Conservation (phyloP, 2,113 vertebrate genomes). For the cat (Felis catus) region DNA sequence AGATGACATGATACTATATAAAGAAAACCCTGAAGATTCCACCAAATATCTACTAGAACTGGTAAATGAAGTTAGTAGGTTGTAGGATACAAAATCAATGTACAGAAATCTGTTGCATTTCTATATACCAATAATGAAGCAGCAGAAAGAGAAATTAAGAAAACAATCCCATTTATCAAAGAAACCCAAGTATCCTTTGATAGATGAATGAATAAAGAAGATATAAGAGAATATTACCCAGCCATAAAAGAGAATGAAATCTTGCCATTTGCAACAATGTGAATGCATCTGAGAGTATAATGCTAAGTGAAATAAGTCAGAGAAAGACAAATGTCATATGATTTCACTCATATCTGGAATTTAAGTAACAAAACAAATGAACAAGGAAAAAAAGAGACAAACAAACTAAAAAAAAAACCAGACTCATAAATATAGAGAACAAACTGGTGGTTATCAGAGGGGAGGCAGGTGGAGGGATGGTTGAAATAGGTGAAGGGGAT, state of each 20-base stretch:
- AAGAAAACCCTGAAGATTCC: neutral
- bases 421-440: too few species aligned
- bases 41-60: neutral
- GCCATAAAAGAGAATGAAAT: neutral
- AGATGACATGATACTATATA: neutral
- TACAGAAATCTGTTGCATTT: neutral
- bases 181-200: neutral
- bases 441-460: too few species aligned
- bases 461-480: too few species aligned
- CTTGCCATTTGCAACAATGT: neutral
- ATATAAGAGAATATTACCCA: neutral
- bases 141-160: neutral
- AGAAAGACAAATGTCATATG: too few species aligned
- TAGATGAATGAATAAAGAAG: neutral
- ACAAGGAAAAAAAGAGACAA: too few species aligned
- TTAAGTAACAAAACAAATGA: too few species aligned
- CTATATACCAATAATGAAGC: neutral
- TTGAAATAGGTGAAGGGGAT: too few species aligned
- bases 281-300: neutral
- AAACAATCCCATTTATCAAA: neutral
- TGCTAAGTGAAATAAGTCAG: too few species aligned
- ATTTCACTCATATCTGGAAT: too few species aligned
- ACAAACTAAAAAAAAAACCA: too few species aligned
- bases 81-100: neutral
- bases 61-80: neutral